phyloP scores from a whole-genome alignment of 2,888 invertebrate genomes.

The Andrena praecox region DNA sequence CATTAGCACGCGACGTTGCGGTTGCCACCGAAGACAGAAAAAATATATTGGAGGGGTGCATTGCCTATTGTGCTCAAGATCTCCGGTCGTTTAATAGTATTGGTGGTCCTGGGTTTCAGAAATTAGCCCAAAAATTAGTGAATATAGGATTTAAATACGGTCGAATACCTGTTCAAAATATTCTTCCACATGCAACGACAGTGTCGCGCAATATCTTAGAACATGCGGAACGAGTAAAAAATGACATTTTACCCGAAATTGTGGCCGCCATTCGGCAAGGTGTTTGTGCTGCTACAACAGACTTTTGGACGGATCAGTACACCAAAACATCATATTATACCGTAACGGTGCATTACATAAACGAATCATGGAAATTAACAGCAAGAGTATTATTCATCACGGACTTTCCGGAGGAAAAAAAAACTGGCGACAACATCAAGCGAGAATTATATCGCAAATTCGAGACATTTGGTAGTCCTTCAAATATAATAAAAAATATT shows the following conservation, averaged over 20 bases:
- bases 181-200: too few relatives aligned
- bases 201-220: not conserved
- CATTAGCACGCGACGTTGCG: too few relatives aligned
- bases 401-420: not conserved
- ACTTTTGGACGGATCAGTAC: not conserved
- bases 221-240: not conserved
- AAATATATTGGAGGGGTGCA: not conserved
- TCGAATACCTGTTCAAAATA: not conserved
- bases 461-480: not conserved
- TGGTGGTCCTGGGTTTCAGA: constrained; percentile 5
- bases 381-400: constrained; percentile 3
- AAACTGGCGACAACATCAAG: not conserved
- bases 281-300: constrained; percentile 1
- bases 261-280: not conserved
- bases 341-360: constrained; percentile 3
- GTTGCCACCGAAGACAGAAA: not conserved
- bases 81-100: too few relatives aligned
- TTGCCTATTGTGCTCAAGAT: not conserved
- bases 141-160: constrained; percentile 9
- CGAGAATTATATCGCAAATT: not conserved
- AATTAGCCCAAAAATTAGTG: constrained; percentile 20
- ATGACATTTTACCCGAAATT: not conserved
- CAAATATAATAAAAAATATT: constrained; percentile 1
- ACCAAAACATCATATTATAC: constrained; percentile 1
- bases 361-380: not conserved